These are phyloP conservation scores for Apantesis nais DNA, from an alignment of 2,888 invertebrate species.

Conservation along the genomic window DNA sequence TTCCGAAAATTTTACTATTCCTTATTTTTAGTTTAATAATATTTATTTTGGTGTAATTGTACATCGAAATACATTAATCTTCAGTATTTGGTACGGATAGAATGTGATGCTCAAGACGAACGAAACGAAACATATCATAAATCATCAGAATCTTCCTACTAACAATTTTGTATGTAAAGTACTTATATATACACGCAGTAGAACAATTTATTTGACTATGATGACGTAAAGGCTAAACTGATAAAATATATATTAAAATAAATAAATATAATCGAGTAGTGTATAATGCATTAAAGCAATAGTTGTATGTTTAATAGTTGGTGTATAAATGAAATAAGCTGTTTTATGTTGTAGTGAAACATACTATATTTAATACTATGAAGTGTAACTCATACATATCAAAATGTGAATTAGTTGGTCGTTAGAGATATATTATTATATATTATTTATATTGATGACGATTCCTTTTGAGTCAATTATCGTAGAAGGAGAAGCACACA, in stretches of 20 bases:
- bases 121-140: conserved; percentile 40
- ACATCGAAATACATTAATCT: conserved; percentile 59
- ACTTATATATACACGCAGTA: conserved; percentile 21
- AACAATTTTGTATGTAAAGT: conserved; percentile 57
- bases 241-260: conserved; percentile 31
- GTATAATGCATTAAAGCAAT: conserved; percentile 59
- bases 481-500: conserved; percentile 63
- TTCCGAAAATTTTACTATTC: conserved; percentile 60
- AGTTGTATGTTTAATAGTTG: conserved; percentile 57
- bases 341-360: conserved; percentile 63
- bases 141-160: conserved; percentile 61
- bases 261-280: conserved; percentile 36
- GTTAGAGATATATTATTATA: conserved; percentile 59
- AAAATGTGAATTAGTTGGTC: conserved; percentile 68
- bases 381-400: conserved; percentile 78
- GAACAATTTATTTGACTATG: conserved; percentile 24
- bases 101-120: conserved; percentile 58
- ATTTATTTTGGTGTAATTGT: conserved; percentile 42
- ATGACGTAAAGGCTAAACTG: conserved; percentile 37
- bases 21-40: conserved; percentile 33
- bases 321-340: conserved; percentile 63
- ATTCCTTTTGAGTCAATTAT: conserved; percentile 85
- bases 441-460: conserved; percentile 66
- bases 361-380: conserved; percentile 39
- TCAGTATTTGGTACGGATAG: conserved; percentile 53